Evolutionary conservation across 2,797 vertebrate species (phyloP), one percentile per base, ranked within the genome.

Genomic region (Anabacerthia variegaticeps): DNA sequence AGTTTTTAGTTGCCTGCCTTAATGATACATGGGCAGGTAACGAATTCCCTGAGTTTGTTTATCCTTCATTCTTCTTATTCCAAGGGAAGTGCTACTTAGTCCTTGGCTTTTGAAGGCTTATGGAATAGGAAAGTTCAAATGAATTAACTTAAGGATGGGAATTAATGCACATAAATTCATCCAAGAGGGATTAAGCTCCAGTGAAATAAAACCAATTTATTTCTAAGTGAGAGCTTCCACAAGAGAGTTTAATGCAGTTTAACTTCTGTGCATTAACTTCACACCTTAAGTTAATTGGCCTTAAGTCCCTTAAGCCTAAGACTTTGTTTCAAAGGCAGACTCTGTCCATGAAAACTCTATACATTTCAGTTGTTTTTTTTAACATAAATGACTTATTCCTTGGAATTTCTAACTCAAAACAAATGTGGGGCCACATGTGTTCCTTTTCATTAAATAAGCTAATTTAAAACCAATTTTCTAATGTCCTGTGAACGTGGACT

Each of bases 121-220:
- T 41, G n/a, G 58, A 81, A 78, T 55, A 52, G 52, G 32, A 59
- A 95, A 84, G 77, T 87, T 95, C 83, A 76, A 71, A 71, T 82
- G 63, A 96, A 87, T 94, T 90, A 78, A 77, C 76, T 81, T 84
- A 93, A 76, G 75, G 48, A 59, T 46, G 34, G 30, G 20, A 92
- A 20, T 79, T 85, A 93, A 89, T 62, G 69, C 80, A 76, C 66
- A 51, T 78, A 63, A 92, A 88, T 81, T 95, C 51, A 66, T 92
- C 78, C 55, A 87, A 87, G 75, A 39, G 44, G 67, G 52, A 89
- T 87, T 96, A 97, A 90, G 27, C 34, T 95, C 30, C 43, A 71
- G 27, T 89, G 63, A 93, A 95, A 88, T 85, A 88, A 95, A 76
- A 22, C 28, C 20, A 74, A 85, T 73, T 90, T 91, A 69, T 87